These are phyloP conservation scores for Anaspis maculata DNA, from an alignment of 2,888 invertebrate species.

Conservation along the genomic window DNA sequence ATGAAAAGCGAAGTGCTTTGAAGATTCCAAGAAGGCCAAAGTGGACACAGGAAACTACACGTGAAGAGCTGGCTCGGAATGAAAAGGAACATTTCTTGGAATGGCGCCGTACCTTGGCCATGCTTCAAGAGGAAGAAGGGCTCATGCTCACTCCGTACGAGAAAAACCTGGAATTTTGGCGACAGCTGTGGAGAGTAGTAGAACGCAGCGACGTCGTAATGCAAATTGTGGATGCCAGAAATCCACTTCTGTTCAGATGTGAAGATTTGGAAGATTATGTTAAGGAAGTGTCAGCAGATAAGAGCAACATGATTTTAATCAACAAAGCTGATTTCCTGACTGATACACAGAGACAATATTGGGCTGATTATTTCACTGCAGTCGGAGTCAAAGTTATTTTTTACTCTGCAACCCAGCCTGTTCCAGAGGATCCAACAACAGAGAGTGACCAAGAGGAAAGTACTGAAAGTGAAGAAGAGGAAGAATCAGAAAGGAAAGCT, in stretches of 20 bases:
- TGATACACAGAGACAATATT: slow-evolving; percentile 66
- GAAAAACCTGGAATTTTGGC: slow-evolving; percentile 95
- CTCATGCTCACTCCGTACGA: slow-evolving; percentile 93
- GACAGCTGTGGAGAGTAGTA: slow-evolving; percentile 97
- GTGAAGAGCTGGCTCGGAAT: slow-evolving; percentile 68
- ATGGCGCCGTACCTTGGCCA: slow-evolving; percentile 80
- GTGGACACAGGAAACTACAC: slow-evolving; percentile 67
- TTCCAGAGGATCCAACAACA: slow-evolving; percentile 24
- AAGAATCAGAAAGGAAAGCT: slow-evolving; percentile 5
- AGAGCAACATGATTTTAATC: slow-evolving; percentile 75
- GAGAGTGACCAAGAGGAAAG: slow-evolving; percentile 17
- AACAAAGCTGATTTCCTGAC: slow-evolving; percentile 95
- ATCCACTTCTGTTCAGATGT: slow-evolving; percentile 81
- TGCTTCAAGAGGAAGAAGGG: slow-evolving; percentile 68
- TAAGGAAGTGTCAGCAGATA: slow-evolving; percentile 61
- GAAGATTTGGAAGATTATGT: slow-evolving; percentile 86
- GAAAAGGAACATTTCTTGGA: slow-evolving; percentile 82
- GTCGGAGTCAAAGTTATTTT: slow-evolving; percentile 70
- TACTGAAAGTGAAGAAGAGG: slow-evolving; percentile 18
- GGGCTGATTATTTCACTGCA: slow-evolving; percentile 78
- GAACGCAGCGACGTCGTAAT: slow-evolving; percentile 90
- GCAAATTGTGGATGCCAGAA: slow-evolving; percentile 93
- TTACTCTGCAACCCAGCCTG: slow-evolving; percentile 71
- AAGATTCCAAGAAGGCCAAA: slow-evolving; percentile 82
- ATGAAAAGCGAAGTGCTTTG: slow-evolving; percentile 53